These are phyloP conservation scores for Diplodus sargus DNA, from an alignment of 2,797 vertebrate genomes.

Conservation along the genomic window DNA sequence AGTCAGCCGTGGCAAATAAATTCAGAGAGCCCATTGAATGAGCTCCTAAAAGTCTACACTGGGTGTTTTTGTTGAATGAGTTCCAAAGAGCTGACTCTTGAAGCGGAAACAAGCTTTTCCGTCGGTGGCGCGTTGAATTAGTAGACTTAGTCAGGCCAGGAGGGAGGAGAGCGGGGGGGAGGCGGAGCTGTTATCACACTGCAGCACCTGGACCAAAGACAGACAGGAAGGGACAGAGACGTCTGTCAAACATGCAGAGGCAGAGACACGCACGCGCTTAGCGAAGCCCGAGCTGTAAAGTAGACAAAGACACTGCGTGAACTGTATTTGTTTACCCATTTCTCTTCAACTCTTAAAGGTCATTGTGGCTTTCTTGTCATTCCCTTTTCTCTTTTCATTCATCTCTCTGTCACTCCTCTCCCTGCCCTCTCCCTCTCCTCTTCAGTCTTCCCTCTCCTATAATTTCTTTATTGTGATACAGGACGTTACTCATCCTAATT, in stretches of 20 bases:
- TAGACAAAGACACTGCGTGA: slow-evolving; percentile 31
- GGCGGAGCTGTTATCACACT: slow-evolving; percentile 74
- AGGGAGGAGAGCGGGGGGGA: slow-evolving; percentile 30
- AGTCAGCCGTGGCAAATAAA: slow-evolving; percentile 70
- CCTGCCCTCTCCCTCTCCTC: slow-evolving; percentile 18
- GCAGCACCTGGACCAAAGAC: slow-evolving; percentile 76
- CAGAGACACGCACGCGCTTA: slow-evolving; percentile 21
- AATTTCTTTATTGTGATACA: slow-evolving; percentile 33
- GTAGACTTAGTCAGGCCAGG: slow-evolving; percentile 58
- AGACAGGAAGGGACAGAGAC: slow-evolving; percentile 68
- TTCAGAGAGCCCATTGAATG: slow-evolving; percentile 60
- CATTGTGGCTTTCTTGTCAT: slow-evolving; percentile 62
- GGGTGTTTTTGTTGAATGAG: slow-evolving; percentile 72
- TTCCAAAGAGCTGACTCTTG: slow-evolving; percentile 74
- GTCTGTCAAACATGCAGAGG: slow-evolving; percentile 67
- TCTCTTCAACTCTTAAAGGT: slow-evolving; percentile 72
- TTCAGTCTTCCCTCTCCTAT: slow-evolving; percentile 7
- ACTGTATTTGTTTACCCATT: slow-evolving; percentile 71
- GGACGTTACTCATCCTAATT: slow-evolving; percentile 42
- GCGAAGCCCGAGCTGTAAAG: slow-evolving; percentile 15
- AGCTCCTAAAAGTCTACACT: slow-evolving; percentile 60
- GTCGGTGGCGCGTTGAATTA: slow-evolving; percentile 64
- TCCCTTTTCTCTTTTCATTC: slow-evolving; percentile 65
- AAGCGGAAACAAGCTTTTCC: slow-evolving; percentile 63
- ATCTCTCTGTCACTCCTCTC: slow-evolving; percentile 56